A percentile compares a stretch with the other conserved stretches of the same genome.
These are phyloP conservation scores for Peromyscus polionotus DNA, from an alignment of 2,113 vertebrate species.

Conservation along the genomic window DNA sequence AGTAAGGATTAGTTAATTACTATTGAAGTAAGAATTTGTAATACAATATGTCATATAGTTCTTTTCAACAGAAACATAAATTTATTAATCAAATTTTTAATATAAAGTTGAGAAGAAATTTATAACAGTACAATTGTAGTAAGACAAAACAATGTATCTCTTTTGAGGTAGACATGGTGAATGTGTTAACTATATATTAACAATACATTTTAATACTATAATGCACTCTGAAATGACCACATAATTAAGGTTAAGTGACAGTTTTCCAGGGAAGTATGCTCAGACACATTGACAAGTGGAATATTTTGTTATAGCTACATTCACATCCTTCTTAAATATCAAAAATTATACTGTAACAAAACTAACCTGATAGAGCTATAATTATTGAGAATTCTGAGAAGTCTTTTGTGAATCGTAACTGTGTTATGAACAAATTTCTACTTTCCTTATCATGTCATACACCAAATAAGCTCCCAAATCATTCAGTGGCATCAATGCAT, in stretches of 20 bases:
- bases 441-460: not conserved
- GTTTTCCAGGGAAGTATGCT: not conserved
- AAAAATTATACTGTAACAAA: not conserved
- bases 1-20: conserved; percentile 4
- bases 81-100: not conserved
- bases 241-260: not conserved
- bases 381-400: not conserved
- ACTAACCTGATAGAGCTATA: not conserved
- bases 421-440: not conserved
- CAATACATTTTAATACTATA: not conserved
- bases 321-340: not conserved
- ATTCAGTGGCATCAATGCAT: not conserved
- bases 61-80: not conserved
- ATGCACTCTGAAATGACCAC: not conserved
- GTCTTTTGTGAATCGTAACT: not conserved
- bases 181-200: not conserved
- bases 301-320: not conserved
- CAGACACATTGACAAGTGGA: not conserved
- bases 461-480: not conserved
- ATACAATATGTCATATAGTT: not conserved
- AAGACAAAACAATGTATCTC: not conserved
- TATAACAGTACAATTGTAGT: not conserved
- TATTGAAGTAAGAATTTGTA: conserved; percentile 15
- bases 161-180: not conserved
- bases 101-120: conserved; percentile 15